phyloP scores from a whole-genome alignment of 2,888 invertebrate genomes.

The Dendrolimus pini region DNA sequence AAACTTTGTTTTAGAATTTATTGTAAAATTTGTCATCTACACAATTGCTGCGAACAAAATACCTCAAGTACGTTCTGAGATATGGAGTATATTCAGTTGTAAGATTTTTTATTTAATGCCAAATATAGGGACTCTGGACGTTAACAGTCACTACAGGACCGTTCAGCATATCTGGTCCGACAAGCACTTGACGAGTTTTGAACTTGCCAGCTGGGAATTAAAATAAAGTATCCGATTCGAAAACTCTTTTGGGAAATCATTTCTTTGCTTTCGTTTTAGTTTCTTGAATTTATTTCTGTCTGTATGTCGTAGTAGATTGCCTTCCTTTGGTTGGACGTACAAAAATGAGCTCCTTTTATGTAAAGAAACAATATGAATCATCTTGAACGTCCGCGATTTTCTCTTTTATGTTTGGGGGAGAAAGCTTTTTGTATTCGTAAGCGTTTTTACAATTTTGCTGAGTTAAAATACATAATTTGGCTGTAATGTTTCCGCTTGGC shows the following conservation, averaged over 20 bases:
- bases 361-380: conserved; percentile 2
- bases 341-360: neutral
- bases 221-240: neutral
- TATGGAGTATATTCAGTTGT: too few species aligned
- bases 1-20: too few species aligned
- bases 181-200: neutral
- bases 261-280: neutral
- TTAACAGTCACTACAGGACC: too few species aligned
- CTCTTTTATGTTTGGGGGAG: conserved; percentile 5
- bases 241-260: neutral
- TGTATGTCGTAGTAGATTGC: neutral
- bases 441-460: conserved; percentile 32
- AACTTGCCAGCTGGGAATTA: neutral
- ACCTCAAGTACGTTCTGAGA: too few species aligned
- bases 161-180: too few species aligned
- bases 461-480: conserved; percentile 50
- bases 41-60: too few species aligned
- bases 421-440: conserved; percentile 12
- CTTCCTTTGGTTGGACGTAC: neutral
- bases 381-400: conserved; percentile 5
- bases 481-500: conserved; percentile 52
- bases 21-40: too few species aligned
- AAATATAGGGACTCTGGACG: too few species aligned
- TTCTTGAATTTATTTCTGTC: neutral
- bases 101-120: too few species aligned